Evolutionary conservation across 2,888 invertebrate genomes (phyloP), one percentile per base, ranked within the genome.

Genomic region (Rhamnusium bicolor): DNA sequence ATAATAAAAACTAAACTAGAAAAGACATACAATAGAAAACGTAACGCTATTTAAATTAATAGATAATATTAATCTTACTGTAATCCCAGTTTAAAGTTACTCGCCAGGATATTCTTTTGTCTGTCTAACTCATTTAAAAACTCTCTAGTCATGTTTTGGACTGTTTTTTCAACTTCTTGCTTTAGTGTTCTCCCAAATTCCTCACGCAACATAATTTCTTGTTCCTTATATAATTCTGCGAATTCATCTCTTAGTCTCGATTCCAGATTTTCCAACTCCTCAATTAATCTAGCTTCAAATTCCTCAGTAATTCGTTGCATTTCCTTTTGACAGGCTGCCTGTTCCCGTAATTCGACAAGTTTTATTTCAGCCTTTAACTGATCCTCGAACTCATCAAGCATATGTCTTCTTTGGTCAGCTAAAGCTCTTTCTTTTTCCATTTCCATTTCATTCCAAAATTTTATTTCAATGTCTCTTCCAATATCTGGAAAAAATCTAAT

Each of bases 401-500:
- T 54, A 10, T 69, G 80, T 72, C 60, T 72, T 76, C 84, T 85
- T 68, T 85, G 84, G 27, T 85, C 81, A 7, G 80, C 77, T 19
- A 88, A 54, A 4, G 85, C 85, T 24, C 78, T 81, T 49, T 83
- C 73, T 74, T 85, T 86, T 16, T 84, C 84, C 27, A 79, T 56
- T 76, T 85, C 83, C 76, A 84, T 81, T 71, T 86, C 84, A 24
- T 85, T 81, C 73, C 77, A 73, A 69, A 83, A 85, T 75, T 85
- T 85, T 18, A 79, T 67, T 73, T 88, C 88, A 3, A 87, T 81
- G 32, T 81, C 79, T 19, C 71, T 21, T 5, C 88, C 88, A 66
- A 88, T 86, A 40, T 84, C 87, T 87, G 46, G 27, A 73, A 71
- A 29, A 49, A 71, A 62, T 24, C 14, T 49, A 27, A 21, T 56